Percentiles rank a stretch among this genome's conserved stretches.
Evolutionary conservation across 1,140 invertebrate genomes (phyloP).

Genomic region (Cataglyphis hispanica): DNA sequence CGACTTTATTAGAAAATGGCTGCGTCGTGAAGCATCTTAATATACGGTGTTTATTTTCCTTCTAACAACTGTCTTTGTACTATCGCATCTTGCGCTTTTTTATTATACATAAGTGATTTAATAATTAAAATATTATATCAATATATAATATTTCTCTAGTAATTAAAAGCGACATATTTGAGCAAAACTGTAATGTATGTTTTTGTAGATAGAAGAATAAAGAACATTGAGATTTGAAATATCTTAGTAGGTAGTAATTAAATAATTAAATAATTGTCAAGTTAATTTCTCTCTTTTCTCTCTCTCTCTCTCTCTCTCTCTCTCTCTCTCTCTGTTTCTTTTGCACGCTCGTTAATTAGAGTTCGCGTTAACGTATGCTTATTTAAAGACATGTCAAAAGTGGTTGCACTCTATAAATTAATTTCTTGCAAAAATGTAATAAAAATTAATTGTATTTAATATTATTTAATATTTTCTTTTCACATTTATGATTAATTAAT

Average conservation of each 20-base stretch:
- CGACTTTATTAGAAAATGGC: conserved; percentile 86
- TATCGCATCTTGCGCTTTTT: neutral
- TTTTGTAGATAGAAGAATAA: conserved; percentile 20
- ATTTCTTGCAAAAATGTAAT: neutral
- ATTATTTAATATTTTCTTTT: too few species aligned
- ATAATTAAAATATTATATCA: neutral
- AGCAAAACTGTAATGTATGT: neutral
- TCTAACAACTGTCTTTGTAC: neutral
- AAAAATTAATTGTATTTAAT: too few species aligned
- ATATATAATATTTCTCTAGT: too few species aligned
- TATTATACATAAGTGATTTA: neutral
- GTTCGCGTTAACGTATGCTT: conserved; percentile 3
- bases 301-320: too few species aligned
- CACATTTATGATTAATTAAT: too few species aligned
- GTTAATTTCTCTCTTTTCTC: conserved; percentile 47
- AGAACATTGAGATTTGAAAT: conserved; percentile 63
- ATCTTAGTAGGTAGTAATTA: conserved; percentile 51
- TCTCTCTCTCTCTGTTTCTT: too few species aligned
- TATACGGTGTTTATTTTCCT: conserved; percentile 63
- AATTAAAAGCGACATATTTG: conserved; percentile 60
- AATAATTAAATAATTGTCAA: conserved; percentile 66
- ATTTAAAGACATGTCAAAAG: neutral
- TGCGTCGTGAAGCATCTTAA: conserved; percentile 82
- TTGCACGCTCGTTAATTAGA: conserved; percentile 54
- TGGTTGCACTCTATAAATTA: neutral